Base-by-base conservation (phyloP, 1,140 invertebrate genomes). In the Drosophila arawakana region DNA sequence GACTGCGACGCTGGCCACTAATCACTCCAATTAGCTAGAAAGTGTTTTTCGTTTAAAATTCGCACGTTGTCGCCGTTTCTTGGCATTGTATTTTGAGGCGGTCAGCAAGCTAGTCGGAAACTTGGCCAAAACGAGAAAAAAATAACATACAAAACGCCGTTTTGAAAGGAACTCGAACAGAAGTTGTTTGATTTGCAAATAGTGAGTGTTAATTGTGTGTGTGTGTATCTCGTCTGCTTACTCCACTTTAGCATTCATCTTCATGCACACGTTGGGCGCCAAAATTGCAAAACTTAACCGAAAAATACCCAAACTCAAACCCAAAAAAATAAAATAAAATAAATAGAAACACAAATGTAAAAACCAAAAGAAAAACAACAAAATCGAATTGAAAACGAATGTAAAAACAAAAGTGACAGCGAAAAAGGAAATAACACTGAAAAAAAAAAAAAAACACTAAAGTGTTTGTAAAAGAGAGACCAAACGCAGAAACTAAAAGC, bases 11-110 rank as follows among this genome's bases (percentile, higher is more conserved):
- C 63, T 67, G 69, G 80, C 74, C 71, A 88, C 84, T 88, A 88
- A 89, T 89, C 84, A 89, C 84, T 88, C 78, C 84, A 88, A 89
- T 88, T 89, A 90, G 84, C 74, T 89, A 84, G 84, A 88, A 88
- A 88, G 80, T 83, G 80, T 73, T 81, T 91, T 90, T 90, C 77
- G 81, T 85, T 91, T 91, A 80, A 91, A 91, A 90, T 91, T 90
- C 86, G 90, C 90, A 88, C 84, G 80, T 78, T 90, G 86, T 90
- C 86, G 86, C 90, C 73, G 80, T 89, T 90, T 90, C 86, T 91
- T 91, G 90, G 86, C 90, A 91, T 91, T 91, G 82, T 84, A 76
- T 60, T 71, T 71, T 68, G 74, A 76, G 82, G 60, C 78, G 73
- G 60, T 74, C 72, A 70, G 75, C 50, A 78, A 81, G 81, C 46